These are phyloP conservation scores for Diceros bicornis DNA, from an alignment of 2,797 vertebrate genomes.

Conservation along the genomic window DNA sequence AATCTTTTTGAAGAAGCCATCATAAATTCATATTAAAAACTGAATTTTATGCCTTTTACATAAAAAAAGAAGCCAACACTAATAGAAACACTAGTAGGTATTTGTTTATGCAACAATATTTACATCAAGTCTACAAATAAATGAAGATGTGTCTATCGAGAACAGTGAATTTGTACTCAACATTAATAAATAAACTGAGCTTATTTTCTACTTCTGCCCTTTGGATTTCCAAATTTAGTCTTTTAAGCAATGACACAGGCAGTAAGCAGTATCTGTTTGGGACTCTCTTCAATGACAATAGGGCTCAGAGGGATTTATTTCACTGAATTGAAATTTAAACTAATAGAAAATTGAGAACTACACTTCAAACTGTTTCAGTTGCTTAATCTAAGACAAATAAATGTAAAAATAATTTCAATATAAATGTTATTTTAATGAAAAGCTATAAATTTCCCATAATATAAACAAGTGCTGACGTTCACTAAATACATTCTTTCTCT, in stretches of 20 bases:
- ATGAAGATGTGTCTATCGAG: not conserved
- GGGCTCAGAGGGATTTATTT: not conserved
- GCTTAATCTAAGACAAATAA: not conserved
- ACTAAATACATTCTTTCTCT: not conserved
- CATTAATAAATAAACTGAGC: not conserved
- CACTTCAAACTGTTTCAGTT: not conserved
- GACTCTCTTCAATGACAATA: not conserved
- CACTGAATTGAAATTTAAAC: not conserved
- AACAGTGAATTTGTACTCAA: not conserved
- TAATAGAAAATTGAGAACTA: not conserved
- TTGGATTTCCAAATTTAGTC: not conserved
- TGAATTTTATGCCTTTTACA: not conserved
- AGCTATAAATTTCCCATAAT: not conserved
- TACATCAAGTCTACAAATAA: not conserved
- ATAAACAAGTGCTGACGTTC: not conserved
- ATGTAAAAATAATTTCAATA: not conserved
- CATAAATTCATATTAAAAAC: constrained; percentile 58
- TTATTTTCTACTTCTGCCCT: not conserved
- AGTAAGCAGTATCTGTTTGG: not conserved
- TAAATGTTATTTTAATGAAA: constrained; percentile 25
- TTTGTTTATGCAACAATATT: not conserved
- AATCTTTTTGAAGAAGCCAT: constrained; percentile 44
- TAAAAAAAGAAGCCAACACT: not conserved
- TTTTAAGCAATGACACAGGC: not conserved
- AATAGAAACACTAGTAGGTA: not conserved